Evolutionary conservation across 2,113 vertebrate species (phyloP), one percentile per base, ranked within the genome.

Genomic region (Hippocampus abdominalis): DNA sequence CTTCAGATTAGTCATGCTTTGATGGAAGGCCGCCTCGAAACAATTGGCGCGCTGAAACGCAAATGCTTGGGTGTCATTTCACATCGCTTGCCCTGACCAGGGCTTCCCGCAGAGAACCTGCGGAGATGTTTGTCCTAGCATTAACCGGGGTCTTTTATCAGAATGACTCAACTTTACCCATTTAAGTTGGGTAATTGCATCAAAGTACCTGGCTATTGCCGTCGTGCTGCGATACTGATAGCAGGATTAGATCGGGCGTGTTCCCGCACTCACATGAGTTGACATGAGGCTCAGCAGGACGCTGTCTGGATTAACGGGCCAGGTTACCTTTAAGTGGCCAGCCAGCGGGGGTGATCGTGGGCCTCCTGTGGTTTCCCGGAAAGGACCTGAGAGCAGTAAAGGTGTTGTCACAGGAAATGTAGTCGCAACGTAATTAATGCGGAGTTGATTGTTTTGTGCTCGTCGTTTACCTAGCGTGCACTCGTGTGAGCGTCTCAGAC

Each of bases 1-100:
- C 81, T 86, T 90, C 78, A 73, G 88, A 89, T 92, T 92, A 90
- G 86, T 75, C 69, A 81, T 84, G 89, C 86, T 87, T 89, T 87
- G 87, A 82, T 82, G 83, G 73, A 72, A 79, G 71, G 87, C 78
- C 64, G 77, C 84, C 73, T 67, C 80, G 75, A 51, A 77, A 72
- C 51, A 51, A 73, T 42, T 15, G 39, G 2, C 21, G 39, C 21
- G 9, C 32, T 40, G 32, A 40, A 39, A 62, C 59, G 2, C 36
- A n/a, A 21, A n/a, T 20, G 61, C 29, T 39, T 12, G 10, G 61
- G n/a, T 63, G 61, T 40, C 20, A 63, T 57, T 57, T 57, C 54
- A 57, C 23, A 27, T 57, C 9, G 54, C 10, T 57, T 57, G 15
- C 23, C 54, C 54, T 15, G 11, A 57, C 54, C 3, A 57, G 25